A percentile compares a stretch with the other conserved stretches of the same genome.
Conservation (phyloP, 2,797 vertebrate species). For the Neostethus bicornis region DNA sequence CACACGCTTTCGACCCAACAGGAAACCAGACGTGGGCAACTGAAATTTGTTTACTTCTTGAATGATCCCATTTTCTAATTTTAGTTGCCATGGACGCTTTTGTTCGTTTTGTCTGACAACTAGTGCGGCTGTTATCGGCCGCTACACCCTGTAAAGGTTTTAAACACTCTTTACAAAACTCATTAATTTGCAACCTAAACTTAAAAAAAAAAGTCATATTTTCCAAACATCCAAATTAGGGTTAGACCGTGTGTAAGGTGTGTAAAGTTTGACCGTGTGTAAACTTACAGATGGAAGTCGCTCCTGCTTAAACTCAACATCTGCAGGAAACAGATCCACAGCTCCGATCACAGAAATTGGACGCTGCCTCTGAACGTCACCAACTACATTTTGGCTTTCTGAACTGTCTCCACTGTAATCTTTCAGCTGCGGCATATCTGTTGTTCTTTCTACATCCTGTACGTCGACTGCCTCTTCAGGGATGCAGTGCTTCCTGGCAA, state of each 20-base stretch:
- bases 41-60: too few relatives aligned
- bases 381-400: conserved; percentile 42
- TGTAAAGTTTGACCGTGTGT: conserved; percentile 2
- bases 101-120: too few relatives aligned
- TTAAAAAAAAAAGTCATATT: too few relatives aligned
- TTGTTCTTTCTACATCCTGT: conserved; percentile 64
- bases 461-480: conserved; percentile 85
- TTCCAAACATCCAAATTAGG: not conserved
- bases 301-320: conserved; percentile 82
- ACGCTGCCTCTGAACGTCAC: conserved; percentile 77
- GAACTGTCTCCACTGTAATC: conserved; percentile 36
- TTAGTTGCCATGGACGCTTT: too few relatives aligned
- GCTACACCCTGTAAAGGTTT: too few relatives aligned
- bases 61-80: too few relatives aligned
- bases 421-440: conserved; percentile 24
- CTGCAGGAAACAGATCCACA: conserved; percentile 80
- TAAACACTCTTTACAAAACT: too few relatives aligned
- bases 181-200: too few relatives aligned
- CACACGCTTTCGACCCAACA: too few relatives aligned
- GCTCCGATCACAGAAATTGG: conserved; percentile 91
- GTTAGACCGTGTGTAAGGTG: not conserved
- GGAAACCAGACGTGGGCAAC: too few relatives aligned
- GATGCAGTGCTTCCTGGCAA: conserved; percentile 85
- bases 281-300: conserved; percentile 89
- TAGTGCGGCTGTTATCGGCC: too few relatives aligned